Evolutionary conservation across 23 tunicate species (phyloP), one percentile per base, ranked within the genome.

Genomic region (Ascidia mentula): DNA sequence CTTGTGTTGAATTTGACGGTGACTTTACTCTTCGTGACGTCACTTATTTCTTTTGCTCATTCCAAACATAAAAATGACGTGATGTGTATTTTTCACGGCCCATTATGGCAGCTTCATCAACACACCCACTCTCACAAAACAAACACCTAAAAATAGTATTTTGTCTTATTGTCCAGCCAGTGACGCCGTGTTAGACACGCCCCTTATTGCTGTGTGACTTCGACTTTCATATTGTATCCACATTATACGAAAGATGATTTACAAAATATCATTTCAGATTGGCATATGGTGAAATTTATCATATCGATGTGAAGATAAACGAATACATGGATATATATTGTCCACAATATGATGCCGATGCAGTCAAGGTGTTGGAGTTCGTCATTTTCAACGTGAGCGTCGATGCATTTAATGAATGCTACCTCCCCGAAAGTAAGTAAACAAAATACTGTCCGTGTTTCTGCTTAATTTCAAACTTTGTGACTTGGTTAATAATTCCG

Each of bases 281-380:
- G 22, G 39, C 36, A 6, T 46, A 34, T 37, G 84, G 84, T 4
- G 34, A 73, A 24, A 35, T 70, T 46, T 71, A 75, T 59, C 53
- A 4, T 37, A 53, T 85, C 24, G 81, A 91, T 12, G 97, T 86
- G 2, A 40, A 39, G 4, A 86, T 91, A 69, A 75, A 45, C 26
- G 90, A 91, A 0, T 85, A 82, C 81, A 81, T 91, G 97, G 89
- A 91, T 40, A 85, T 91, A 32, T 65, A 59, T 59, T 91, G 97
- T 45, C 97, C 97, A 3, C 97, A 91, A 72, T 91, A 91, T 72
- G 90, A 85, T 38, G 82, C 83, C 38, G 87, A 85, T 31, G 83
- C 83, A 33, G 77, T 78, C 33, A 84, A 46, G 18, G 45, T 61
- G 4, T 65, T 81, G 15, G 45, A 70, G 53, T 85, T 85, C 36